A percentile compares a stretch with the other conserved stretches of the same genome.
Evolutionary conservation across 1,140 invertebrate genomes (phyloP).

Genomic region (Trichonephila clavata): DNA sequence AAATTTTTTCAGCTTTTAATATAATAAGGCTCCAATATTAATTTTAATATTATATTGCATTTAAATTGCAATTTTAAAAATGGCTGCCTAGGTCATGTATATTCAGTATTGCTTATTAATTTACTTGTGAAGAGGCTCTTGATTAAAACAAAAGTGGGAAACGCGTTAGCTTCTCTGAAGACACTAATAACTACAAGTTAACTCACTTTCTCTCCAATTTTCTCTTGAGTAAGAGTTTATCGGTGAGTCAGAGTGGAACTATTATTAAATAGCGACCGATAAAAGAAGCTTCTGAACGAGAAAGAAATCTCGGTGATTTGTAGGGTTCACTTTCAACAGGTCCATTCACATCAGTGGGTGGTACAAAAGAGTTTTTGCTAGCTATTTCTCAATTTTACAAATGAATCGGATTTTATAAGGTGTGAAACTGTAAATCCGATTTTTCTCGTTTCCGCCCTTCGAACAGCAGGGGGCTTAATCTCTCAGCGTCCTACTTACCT

Average conservation of each 20-base stretch:
- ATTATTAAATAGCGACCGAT: not conserved
- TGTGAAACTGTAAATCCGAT: too few relatives aligned
- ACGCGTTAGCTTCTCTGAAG: not conserved
- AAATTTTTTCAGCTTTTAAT: too few relatives aligned
- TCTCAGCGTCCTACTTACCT: slow-evolving; percentile 10
- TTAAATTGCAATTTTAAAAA: too few relatives aligned
- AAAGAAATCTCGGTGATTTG: too few relatives aligned
- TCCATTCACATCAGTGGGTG: not conserved
- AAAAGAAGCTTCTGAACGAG: too few relatives aligned
- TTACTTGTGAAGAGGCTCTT: too few relatives aligned
- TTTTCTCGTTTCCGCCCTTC: not conserved
- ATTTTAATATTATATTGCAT: too few relatives aligned
- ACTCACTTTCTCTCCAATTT: not conserved
- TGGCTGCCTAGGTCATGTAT: too few relatives aligned
- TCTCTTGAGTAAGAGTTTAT: not conserved
- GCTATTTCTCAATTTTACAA: not conserved
- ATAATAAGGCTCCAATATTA: too few relatives aligned
- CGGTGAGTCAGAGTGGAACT: not conserved
- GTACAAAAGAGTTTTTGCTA: not conserved
- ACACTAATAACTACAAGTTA: not conserved
- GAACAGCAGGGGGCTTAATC: not conserved
- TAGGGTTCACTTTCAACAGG: not conserved
- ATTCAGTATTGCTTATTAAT: too few relatives aligned
- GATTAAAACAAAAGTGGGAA: too few relatives aligned
- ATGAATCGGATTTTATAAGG: not conserved